phyloP scores from a whole-genome alignment of 2,113 vertebrate genomes.

The Trachemys scripta region DNA sequence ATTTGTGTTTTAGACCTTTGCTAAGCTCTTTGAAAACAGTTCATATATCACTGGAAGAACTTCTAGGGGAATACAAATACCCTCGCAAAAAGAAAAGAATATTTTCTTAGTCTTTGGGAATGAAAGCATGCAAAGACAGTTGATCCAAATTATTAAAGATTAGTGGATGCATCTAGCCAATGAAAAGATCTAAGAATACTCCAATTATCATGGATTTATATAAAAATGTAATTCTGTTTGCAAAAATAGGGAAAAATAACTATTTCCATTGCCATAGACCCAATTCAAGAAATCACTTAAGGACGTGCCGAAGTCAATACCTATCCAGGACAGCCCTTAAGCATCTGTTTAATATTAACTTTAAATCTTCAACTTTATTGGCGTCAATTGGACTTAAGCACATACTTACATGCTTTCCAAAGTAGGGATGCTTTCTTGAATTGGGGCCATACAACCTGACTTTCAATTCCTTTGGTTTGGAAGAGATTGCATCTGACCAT shows the following conservation, averaged over 20 bases:
- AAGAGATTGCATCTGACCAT: neutral
- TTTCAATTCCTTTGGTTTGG: neutral
- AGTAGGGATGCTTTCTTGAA: neutral
- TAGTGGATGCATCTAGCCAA: conserved; percentile 64
- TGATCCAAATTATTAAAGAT: conserved; percentile 69
- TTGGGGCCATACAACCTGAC: neutral
- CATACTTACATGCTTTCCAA: neutral
- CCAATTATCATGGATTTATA: neutral
- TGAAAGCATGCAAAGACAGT: conserved; percentile 71
- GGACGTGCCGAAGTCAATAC: neutral
- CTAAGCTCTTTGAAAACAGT: conserved; percentile 71
- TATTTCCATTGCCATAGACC: neutral
- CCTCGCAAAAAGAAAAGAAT: conserved; percentile 49
- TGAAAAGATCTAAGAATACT: conserved; percentile 50
- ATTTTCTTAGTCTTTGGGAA: conserved; percentile 72
- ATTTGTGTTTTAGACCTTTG: conserved; percentile 66
- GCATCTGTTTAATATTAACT: neutral
- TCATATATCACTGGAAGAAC: conserved; percentile 67
- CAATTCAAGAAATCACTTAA: neutral
- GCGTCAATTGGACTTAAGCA: neutral
- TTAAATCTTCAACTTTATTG: neutral
- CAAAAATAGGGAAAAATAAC: neutral
- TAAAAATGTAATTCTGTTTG: neutral
- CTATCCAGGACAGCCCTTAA: neutral
- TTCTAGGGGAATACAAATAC: conserved; percentile 74